Base-by-base conservation (phyloP, 2,888 invertebrate genomes). In the Bellardia pandia region DNA sequence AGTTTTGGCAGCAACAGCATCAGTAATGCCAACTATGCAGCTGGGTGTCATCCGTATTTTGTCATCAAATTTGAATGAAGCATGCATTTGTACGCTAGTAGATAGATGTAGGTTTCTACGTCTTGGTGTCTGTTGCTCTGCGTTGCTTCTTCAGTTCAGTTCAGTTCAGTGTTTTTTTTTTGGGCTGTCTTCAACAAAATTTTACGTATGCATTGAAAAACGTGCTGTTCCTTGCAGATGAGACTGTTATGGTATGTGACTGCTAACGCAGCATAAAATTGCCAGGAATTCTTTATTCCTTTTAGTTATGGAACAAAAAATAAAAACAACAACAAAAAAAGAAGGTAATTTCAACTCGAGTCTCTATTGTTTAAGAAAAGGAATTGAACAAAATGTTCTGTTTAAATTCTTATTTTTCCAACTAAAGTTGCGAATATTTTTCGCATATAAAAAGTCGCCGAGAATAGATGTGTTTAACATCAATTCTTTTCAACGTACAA, bases 231-330 rank as follows among this genome's bases (percentile, higher is more conserved):
- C 86, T 51, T 72, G 72, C 86, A 86, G 86, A 86, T 86, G 86
- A 79, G 83, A 75, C 82, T 62, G 77, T 74, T 76, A 53, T 76
- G 86, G 75, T 86, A 80, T 83, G 88, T 78, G 88, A 88, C 76
- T 86, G 88, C 86, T 78, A 86, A 85, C 86, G 86, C 86, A 88
- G 86, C 88, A 84, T 84, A 86, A 88, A 89, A 86, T 89, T 89
- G 86, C 80, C 79, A 83, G 80, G 83, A 86, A 83, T 88, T 60
- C 77, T 80, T 71, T 45, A 68, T 75, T 64, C 58, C 3, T 75
- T 81, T 23, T 68, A 37, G 51, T 66, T 37, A 66, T 72, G 45
- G 42, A 74, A 76, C 83, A 75, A 40, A 64, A 51, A 76, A 13
- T 9, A 7, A 13, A 45, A 72, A 56, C 13, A 58, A 74, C 5